A percentile compares a stretch with the other conserved stretches of the same genome.
phyloP scores from a whole-genome alignment of 2,888 invertebrate species.

The Phrixothrix hirtus region DNA sequence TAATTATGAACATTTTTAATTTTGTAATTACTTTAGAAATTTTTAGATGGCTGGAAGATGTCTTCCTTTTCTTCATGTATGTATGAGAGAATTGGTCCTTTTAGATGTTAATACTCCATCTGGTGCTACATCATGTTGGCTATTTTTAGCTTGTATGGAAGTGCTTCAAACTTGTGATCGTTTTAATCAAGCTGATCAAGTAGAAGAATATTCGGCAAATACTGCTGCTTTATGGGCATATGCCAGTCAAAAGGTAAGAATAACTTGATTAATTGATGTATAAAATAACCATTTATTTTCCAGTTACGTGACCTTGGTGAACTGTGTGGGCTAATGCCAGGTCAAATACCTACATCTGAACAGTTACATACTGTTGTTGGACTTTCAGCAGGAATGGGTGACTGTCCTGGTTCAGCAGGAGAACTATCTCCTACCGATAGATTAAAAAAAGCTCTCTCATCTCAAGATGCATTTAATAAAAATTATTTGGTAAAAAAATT shows the following conservation, averaged over 20 bases:
- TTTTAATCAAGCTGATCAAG: slow-evolving; percentile 67
- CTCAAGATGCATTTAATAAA: slow-evolving; percentile 85
- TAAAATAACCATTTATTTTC: no score
- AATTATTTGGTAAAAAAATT: slow-evolving; percentile 82
- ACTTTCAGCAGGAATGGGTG: slow-evolving; percentile 88
- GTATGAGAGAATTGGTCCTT: slow-evolving; percentile 79
- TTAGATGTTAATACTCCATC: slow-evolving; percentile 78
- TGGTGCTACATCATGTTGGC: slow-evolving; percentile 90
- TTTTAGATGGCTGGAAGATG: slow-evolving; percentile 82
- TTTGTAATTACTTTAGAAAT: not conserved
- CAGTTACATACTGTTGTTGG: slow-evolving; percentile 90
- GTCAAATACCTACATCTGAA: slow-evolving; percentile 76
- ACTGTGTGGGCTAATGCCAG: slow-evolving; percentile 88
- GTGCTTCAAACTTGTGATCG: slow-evolving; percentile 78
- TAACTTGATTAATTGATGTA: no score
- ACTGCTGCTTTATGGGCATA: slow-evolving; percentile 87
- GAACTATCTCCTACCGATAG: slow-evolving; percentile 73
- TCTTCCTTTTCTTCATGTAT: slow-evolving; percentile 87
- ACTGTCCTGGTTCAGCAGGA: slow-evolving; percentile 62
- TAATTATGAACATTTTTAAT: not conserved
- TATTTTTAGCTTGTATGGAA: slow-evolving; percentile 88
- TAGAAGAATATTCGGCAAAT: slow-evolving; percentile 78
- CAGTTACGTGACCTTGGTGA: slow-evolving; percentile 84
- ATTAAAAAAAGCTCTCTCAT: slow-evolving; percentile 87
- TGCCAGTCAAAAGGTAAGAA: slow-evolving; percentile 64